Evolutionary conservation across 2,113 vertebrate genomes (phyloP).

Genomic region (Callospermophilus lateralis): DNA sequence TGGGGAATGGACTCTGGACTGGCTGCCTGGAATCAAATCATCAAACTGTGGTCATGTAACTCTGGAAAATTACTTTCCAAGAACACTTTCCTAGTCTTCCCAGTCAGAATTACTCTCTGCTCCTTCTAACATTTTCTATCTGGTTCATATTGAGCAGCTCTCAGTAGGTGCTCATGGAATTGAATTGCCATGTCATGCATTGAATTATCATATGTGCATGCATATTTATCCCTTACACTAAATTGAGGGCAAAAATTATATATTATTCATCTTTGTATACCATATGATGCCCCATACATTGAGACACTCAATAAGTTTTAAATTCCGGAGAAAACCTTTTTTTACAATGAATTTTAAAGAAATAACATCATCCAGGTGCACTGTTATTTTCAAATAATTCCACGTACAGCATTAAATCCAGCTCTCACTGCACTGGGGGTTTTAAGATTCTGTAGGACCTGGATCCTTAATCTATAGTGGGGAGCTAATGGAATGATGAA

Average conservation of each 20-base stretch:
- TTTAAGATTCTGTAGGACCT: not conserved
- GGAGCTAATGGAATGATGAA: not conserved
- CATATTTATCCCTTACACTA: not conserved
- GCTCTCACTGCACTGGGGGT: not conserved
- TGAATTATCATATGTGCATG: not conserved
- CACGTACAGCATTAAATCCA: not conserved
- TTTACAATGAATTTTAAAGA: constrained; percentile 43
- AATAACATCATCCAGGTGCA: constrained; percentile 30
- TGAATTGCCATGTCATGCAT: not conserved
- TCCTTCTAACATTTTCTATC: constrained; percentile 33
- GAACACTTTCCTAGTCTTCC: constrained; percentile 17
- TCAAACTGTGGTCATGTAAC: not conserved
- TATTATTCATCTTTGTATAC: constrained; percentile 8
- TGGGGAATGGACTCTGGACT: not conserved
- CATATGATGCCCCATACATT: not conserved
- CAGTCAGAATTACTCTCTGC: constrained; percentile 16
- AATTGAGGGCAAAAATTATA: not conserved
- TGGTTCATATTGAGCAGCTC: not conserved
- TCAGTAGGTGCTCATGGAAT: not conserved
- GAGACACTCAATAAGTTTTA: not conserved
- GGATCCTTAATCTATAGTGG: not conserved
- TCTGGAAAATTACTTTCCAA: constrained; percentile 20
- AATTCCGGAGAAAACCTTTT: constrained; percentile 38
- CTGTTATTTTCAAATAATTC: constrained; percentile 65
- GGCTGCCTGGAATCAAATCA: not conserved